Evolutionary conservation across 2,113 vertebrate species (phyloP).

Genomic region (Brienomyrus longianalis): DNA sequence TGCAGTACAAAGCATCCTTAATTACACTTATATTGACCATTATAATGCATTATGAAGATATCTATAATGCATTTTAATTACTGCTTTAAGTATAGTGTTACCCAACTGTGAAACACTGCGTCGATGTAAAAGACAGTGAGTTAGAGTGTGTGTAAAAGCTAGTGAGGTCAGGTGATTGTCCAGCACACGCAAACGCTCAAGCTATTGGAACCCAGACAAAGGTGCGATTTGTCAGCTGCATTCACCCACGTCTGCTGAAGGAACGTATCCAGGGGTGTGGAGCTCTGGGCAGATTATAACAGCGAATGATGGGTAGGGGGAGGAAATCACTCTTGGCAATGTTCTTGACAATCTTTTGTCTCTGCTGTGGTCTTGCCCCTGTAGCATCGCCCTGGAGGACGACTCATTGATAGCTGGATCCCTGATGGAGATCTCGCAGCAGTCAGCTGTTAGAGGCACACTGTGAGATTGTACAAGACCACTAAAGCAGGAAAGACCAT

Average conservation of each 20-base stretch:
- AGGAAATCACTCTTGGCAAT: neutral
- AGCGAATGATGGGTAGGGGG: constrained; percentile 10
- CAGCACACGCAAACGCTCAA: constrained; percentile 16
- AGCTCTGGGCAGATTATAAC: neutral
- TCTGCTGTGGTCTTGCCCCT: neutral
- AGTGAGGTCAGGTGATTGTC: neutral
- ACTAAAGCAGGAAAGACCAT: neutral
- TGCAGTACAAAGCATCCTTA: no score
- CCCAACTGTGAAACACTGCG: neutral
- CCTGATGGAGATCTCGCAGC: neutral
- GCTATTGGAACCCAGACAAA: constrained; percentile 16
- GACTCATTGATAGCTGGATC: neutral
- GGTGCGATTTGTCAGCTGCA: constrained; percentile 27
- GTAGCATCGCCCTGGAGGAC: neutral
- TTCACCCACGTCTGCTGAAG: constrained; percentile 27
- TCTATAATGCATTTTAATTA: no score
- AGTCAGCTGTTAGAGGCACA: neutral
- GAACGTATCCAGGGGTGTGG: constrained; percentile 25
- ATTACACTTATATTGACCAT: no score
- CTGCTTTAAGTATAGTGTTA: no score
- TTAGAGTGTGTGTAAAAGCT: neutral
- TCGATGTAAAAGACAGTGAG: neutral
- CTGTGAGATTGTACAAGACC: neutral
- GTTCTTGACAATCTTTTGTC: neutral
- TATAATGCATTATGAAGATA: no score